A percentile compares a stretch with the other conserved stretches of the same genome.
Conservation (phyloP, 2,888 invertebrate genomes). For the Nomada flava region DNA sequence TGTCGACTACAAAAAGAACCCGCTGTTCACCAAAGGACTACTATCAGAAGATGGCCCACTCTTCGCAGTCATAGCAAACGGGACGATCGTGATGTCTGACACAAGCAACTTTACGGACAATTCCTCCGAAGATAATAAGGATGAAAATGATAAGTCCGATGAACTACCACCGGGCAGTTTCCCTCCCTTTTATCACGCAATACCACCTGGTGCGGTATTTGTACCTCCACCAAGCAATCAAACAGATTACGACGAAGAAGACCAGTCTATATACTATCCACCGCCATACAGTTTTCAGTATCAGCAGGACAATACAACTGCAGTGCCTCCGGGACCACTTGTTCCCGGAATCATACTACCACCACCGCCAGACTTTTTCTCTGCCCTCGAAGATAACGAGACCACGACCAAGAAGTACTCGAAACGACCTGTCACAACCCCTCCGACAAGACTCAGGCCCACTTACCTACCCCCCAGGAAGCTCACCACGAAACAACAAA, state of each 20-base stretch:
- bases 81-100: constrained; percentile 76
- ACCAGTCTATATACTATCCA: constrained; percentile 96
- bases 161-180: constrained; percentile 82
- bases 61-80: constrained; percentile 85
- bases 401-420: constrained; percentile 76
- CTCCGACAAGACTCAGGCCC: constrained; percentile 56
- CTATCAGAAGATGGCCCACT: constrained; percentile 85
- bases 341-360: constrained; percentile 95
- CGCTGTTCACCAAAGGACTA: constrained; percentile 82
- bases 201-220: constrained; percentile 88
- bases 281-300: constrained; percentile 96
- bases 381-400: constrained; percentile 86
- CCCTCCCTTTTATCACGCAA: constrained; percentile 84
- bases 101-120: constrained; percentile 83
- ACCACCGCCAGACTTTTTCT: constrained; percentile 95
- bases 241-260: constrained; percentile 93
- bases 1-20: constrained; percentile 72
- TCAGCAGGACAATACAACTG: constrained; percentile 90
- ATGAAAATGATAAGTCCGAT: constrained; percentile 83
- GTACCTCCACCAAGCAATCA: constrained; percentile 87
- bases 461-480: constrained; percentile 75
- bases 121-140: constrained; percentile 60
- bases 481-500: constrained; percentile 71
- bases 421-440: constrained; percentile 75
- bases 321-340: constrained; percentile 92